These are phyloP conservation scores for Bradynema listronoti DNA, from an alignment of 1,140 invertebrate genomes.

Conservation along the genomic window DNA sequence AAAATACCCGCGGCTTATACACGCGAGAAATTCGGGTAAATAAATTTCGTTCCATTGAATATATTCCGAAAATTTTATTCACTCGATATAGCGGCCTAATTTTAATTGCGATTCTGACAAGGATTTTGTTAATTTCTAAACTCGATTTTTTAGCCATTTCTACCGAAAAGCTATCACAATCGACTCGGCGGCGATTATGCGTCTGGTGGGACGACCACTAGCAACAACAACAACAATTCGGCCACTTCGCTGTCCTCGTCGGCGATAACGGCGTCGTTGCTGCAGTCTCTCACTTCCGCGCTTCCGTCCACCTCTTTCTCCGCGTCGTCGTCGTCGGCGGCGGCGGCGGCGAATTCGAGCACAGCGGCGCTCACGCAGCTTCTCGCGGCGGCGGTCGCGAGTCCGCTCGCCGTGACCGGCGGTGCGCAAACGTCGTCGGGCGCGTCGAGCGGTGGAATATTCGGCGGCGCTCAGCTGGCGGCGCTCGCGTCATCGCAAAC, in stretches of 20 bases:
- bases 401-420: background rate
- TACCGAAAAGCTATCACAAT: slow-evolving; percentile 31
- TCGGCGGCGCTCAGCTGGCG: slow-evolving; percentile 4
- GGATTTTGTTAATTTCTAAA: slow-evolving; percentile 2
- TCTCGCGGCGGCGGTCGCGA: slow-evolving; percentile 7
- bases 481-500: background rate
- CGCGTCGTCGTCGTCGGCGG: background rate
- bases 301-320: too few relatives aligned
- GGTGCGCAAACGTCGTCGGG: background rate
- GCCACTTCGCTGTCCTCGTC: slow-evolving; percentile 4
- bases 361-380: slow-evolving; percentile 10
- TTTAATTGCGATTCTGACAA: background rate
- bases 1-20: too few relatives aligned
- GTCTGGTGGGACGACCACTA: background rate
- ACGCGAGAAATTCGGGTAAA: too few relatives aligned
- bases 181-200: slow-evolving; percentile 36
- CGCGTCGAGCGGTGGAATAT: too few relatives aligned
- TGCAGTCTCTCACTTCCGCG: background rate
- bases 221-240: slow-evolving; percentile 12
- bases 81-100: too few relatives aligned
- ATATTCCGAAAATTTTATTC: too few relatives aligned
- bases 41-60: too few relatives aligned
- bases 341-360: too few relatives aligned
- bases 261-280: slow-evolving; percentile 7
- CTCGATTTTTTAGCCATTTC: slow-evolving; percentile 20